Evolutionary conservation across 1,140 invertebrate genomes (phyloP).

Genomic region (Saxidomus purpurata): DNA sequence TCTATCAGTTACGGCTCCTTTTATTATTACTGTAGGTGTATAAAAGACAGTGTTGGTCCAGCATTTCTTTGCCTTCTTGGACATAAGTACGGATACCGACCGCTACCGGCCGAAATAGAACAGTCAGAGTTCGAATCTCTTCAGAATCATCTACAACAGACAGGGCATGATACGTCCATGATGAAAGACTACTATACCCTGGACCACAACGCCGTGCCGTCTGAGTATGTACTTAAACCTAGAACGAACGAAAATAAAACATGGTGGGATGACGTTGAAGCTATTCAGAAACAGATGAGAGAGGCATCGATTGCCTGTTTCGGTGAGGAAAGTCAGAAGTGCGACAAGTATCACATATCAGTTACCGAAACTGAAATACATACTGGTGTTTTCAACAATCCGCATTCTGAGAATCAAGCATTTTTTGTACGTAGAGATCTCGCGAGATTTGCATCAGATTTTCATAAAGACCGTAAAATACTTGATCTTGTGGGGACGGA

Average conservation of each 20-base stretch:
- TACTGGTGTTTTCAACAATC: conserved; percentile 47
- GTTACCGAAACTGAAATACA: conserved; percentile 64
- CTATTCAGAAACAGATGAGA: conserved; percentile 18
- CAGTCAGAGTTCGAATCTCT: conserved; percentile 34
- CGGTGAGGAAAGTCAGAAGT: not conserved
- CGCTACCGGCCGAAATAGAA: conserved; percentile 46
- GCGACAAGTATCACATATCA: conserved; percentile 54
- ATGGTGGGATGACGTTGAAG: conserved; percentile 50
- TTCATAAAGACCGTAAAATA: conserved; percentile 56
- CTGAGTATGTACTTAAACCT: conserved; percentile 54
- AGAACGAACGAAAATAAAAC: conserved; percentile 1
- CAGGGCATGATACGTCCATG: conserved; percentile 19
- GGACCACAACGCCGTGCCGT: conserved; percentile 44
- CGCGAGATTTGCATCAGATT: conserved; percentile 12
- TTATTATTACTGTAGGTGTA: conserved; percentile 41
- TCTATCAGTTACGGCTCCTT: too few relatives aligned
- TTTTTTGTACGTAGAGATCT: conserved; percentile 44
- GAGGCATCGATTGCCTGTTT: conserved; percentile 44
- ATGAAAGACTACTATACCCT: conserved; percentile 38
- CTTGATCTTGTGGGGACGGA: not conserved
- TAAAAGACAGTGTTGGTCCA: conserved; percentile 54
- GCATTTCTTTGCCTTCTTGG: conserved; percentile 55
- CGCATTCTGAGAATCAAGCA: not conserved
- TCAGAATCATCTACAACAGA: conserved; percentile 45
- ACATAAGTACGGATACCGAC: conserved; percentile 57